Evolutionary conservation across 2,113 vertebrate species (phyloP), one percentile per base, ranked within the genome.

Genomic region (Corapipo altera): DNA sequence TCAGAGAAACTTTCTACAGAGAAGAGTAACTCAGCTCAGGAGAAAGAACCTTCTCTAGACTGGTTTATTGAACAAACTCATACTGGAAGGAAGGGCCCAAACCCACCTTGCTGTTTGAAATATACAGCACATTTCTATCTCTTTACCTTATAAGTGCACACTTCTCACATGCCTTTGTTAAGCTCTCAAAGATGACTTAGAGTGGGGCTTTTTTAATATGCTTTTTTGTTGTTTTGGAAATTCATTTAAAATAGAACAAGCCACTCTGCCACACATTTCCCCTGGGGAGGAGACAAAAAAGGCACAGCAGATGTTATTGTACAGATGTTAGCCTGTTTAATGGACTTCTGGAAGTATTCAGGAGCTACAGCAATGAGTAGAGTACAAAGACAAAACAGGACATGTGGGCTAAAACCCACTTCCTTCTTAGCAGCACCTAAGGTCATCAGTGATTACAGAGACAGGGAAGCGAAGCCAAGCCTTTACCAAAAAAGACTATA

Each of bases 341-440:
- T 71, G 37, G 58, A 77, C 39, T 71, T 59, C 70, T 92, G 77
- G 59, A 80, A 92, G 22, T 17, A 55, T 27, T 59, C 57, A 54
- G 77, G 52, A 91, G 67, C 71, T 70, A 4, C 1, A 39, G 81
- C 46, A 78, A 72, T 24, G 20, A 30, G 44, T 23, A 37, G 54
- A 90, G 75, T 15, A 83, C 39, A 88, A 88, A 28, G 22, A 46
- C 74, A 88, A 83, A 91, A 89, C 72, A 93, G 75, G 92, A 93
- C 85, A 88, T 0, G 5, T 30, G 44, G 65, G 65, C 52, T 84
- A 86, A 86, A 91, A 15, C 20, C 44, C 44, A 49, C 48, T 96
- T 94, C 93, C 85, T 96, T 72, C 49, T 58, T 57, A 86, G 64
- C 57, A 66, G 71, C 69, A 87, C 64, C 43, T 71, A 66, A 84